Base-by-base conservation (phyloP, 2,888 invertebrate genomes). In the Coenonympha arcania region DNA sequence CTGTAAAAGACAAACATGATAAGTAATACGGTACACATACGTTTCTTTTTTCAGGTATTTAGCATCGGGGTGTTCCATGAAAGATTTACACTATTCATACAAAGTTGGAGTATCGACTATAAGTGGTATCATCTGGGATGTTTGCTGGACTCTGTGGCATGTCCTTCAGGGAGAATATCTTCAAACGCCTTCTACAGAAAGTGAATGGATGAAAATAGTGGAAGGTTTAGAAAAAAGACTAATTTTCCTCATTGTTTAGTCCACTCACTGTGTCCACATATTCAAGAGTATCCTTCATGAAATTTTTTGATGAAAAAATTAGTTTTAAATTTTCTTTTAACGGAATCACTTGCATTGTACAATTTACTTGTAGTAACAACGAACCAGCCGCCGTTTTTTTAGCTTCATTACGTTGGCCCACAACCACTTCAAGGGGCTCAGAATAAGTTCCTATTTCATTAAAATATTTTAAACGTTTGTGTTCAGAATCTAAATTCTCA, bases 41-140 rank as follows among this genome's bases (percentile, higher is more conserved):
- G 33, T 54, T 50, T 54, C 40, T 54, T 57, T 53, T 54, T 56
- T 54, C 22, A 22, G 54, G 52, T 58, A 55, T 54, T 55, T 56
- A 55, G 56, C 54, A 52, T 52, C 57, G 40, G 58, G 56, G 45
- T 60, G 58, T 40, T 61, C 55, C 47, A 56, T 58, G 53, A 56
- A 58, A 58, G 58, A 59, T 58, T 52, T 59, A 54, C 56, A 59
- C 50, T 58, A 58, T 57, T 55, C 59, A 48, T 59, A 58, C 46
- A 59, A 52, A 60, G 53, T 56, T 55, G 60, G 59, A 57, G 57
- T 61, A 53, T 61, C 57, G 52, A 63, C 58, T 57, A 57, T 60
- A 63, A 60, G 57, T 55, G 55, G 55, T 39, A 58, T 59, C 54
- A 57, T 60, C 54, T 54, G 57, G 53, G 50, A 55, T 55, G n/a